Base-by-base conservation (phyloP, 2,797 vertebrate genomes). In the Otus scops region DNA sequence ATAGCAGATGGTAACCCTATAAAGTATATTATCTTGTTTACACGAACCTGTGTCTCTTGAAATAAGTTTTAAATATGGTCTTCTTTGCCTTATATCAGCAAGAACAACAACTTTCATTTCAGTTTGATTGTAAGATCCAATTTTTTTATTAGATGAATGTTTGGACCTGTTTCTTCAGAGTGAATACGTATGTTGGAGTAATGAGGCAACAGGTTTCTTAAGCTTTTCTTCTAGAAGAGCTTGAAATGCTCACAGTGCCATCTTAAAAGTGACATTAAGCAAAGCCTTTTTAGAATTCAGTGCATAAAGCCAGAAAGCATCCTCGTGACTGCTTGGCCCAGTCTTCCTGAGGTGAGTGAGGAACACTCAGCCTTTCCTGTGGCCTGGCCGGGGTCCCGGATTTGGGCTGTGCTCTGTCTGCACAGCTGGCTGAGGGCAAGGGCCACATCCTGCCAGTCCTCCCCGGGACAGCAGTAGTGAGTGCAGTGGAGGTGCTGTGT, bases 1-100 rank as follows among this genome's bases (percentile, higher is more conserved):
- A 95, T 98, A 98, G 97, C 98, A 99, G 98, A 98, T 99, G 98
- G 98, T 98, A 98, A 97, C 97, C 98, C 97, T 96, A 97, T 96
- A 96, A 98, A 97, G 93, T 98, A 93, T 97, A 94, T 97, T 97
- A 94, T 95, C 96, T 97, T 93, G 88, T 97, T 97, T 97, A 83
- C 83, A 91, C 50, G 15, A 94, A 41, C 89, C 84, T 86, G 21
- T 82, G 67, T 95, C 89, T 96, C 95, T 95, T 95, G 88, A 96
- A 96, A 85, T 96, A 90, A 86, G 76, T 97, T 97, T 94, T 92
- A 97, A 95, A 92, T 93, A 88, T 59, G 57, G 68, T 89, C 20
- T 0, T 75, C 76, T 93, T 91, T 93, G 69, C 70, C 50, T 94
- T 93, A 89, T 64, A 90, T 36, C 73, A 91, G 70, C 63, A 95